A percentile compares a stretch with the other conserved stretches of the same genome.
These are phyloP conservation scores for Gallirallus australis DNA, from an alignment of 2,797 vertebrate genomes.

Conservation along the genomic window DNA sequence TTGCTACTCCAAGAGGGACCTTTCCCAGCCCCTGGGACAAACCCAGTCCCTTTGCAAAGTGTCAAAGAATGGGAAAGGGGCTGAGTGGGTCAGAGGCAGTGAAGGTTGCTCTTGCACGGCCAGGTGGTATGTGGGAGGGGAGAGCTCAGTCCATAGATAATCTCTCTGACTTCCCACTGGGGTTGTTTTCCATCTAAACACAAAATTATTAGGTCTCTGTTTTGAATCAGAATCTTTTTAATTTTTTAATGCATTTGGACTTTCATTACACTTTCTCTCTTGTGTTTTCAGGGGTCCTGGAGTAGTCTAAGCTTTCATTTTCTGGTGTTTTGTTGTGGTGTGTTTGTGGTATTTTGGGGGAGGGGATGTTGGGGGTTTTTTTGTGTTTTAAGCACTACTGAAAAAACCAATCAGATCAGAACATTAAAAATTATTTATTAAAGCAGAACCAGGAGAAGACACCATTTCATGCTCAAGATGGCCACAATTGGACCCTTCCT, in stretches of 20 bases:
- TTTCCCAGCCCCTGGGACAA: neutral
- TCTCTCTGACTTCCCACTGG: fast-evolving
- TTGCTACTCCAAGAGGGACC: neutral
- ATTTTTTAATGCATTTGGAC: neutral
- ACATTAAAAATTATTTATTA: neutral
- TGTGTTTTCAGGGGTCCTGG: neutral
- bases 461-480: neutral
- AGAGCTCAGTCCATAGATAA: neutral
- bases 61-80: neutral
- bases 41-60: neutral
- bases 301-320: neutral
- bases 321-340: neutral
- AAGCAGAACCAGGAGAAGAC: neutral
- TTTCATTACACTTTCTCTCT: neutral
- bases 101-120: neutral
- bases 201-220: neutral
- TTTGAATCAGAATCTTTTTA: neutral
- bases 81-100: neutral
- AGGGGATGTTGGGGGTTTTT: neutral
- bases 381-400: neutral
- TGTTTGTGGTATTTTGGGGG: too few relatives aligned
- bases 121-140: neutral
- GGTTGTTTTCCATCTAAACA: neutral
- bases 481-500: neutral
- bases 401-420: neutral